Evolutionary conservation across 2,888 invertebrate genomes (phyloP), one percentile per base, ranked within the genome.

Genomic region (Galerucella calmariensis): DNA sequence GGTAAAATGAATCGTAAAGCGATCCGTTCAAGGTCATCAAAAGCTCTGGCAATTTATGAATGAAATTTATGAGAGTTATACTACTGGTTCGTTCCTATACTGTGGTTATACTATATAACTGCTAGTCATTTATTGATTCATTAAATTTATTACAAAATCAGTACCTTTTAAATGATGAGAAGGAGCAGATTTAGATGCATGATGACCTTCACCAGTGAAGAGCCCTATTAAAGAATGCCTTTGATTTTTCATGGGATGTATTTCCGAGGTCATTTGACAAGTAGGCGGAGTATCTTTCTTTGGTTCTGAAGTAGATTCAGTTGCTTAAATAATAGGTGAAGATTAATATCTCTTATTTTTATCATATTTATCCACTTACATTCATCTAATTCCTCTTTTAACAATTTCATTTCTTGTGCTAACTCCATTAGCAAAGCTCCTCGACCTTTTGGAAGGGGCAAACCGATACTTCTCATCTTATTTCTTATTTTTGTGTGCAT

Each of bases 401-500:
- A 89, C 76, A 93, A 92, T 72, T 95, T 92, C 84, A 98, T 91
- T 83, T 98, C 97, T 65, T 94, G 91, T 0, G 96, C 94, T 58
- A 98, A 89, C 82, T 97, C 97, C 24, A 95, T 92, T 0, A 98
- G 89, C 14, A 97, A 88, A 0, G 95, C 93, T 8, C 96, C 97
- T 73, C 95, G 92, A 53, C 97, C 96, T 84, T 94, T 94, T 1
- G 95, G 95, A 0, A 94, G 92, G 0, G 95, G 94, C 72, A 95
- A 90, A 78, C 93, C 94, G 56, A 92, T 90, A 0, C 95, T 94
- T 61, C 94, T 91, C 74, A 98, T 91, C 81, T 96, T 94, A 83
- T 97, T 96, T 68, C 95, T 91, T 58, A 98, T 96, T 66, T 94
- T 91, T 82, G 92, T 93, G 86, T 96, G 95, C 91, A 95, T 94